phyloP scores from a whole-genome alignment of 2,888 invertebrate species.

The Cryptus viduatorius region DNA sequence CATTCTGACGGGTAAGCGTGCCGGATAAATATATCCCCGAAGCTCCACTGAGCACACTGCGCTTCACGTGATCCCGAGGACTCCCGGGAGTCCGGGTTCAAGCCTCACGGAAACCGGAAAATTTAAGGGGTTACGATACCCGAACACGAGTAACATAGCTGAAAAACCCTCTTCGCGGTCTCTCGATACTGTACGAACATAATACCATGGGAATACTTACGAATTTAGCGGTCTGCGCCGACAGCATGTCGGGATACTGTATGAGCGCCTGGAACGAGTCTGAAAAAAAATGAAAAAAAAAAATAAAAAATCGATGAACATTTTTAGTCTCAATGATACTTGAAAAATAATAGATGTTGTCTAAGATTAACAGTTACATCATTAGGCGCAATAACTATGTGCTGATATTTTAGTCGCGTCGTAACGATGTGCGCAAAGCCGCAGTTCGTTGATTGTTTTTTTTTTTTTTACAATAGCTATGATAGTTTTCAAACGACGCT shows the following conservation, averaged over 20 bases:
- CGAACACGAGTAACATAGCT: conserved; percentile 55
- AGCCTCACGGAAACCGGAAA: conserved; percentile 67
- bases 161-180: conserved; percentile 51
- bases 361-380: no score
- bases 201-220: conserved; percentile 87
- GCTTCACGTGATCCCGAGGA: conserved; percentile 60
- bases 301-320: conserved; percentile 63
- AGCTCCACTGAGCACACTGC: conserved; percentile 58
- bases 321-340: conserved; percentile 11
- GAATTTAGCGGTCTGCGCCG: conserved; percentile 98
- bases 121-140: conserved; percentile 69
- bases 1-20: conserved; percentile 56
- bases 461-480: no score
- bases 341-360: neutral
- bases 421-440: no score
- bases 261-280: conserved; percentile 99
- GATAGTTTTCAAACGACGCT: no score
- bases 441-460: no score
- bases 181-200: conserved; percentile 28
- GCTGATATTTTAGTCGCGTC: no score
- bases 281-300: conserved; percentile 85
- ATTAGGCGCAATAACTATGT: no score
- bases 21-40: conserved; percentile 68
- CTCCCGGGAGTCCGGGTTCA: conserved; percentile 61
- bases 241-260: conserved; percentile 98